phyloP scores from a whole-genome alignment of 2,888 invertebrate genomes.

The Athalia rosae region DNA sequence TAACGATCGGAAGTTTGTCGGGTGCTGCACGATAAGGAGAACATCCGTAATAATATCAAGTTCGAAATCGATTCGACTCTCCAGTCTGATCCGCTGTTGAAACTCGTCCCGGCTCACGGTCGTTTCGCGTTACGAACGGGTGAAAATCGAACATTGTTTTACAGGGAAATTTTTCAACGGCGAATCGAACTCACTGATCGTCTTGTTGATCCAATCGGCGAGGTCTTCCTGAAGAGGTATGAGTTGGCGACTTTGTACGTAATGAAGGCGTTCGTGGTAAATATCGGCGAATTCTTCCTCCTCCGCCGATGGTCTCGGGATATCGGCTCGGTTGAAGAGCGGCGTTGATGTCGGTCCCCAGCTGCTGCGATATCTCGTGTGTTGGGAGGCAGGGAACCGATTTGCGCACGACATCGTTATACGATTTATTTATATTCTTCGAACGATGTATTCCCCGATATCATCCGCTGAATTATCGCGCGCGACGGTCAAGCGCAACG shows the following conservation, averaged over 20 bases:
- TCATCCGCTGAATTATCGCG: too few species aligned
- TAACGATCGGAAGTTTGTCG: too few species aligned
- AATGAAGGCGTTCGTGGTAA: slow-evolving; percentile 83
- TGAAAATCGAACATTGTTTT: too few species aligned
- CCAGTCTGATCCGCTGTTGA: too few species aligned
- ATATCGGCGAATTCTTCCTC: slow-evolving; percentile 80
- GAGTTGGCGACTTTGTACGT: slow-evolving; percentile 86
- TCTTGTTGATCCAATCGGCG: slow-evolving; percentile 92
- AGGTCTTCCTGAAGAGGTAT: slow-evolving; percentile 90
- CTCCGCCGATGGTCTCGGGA: slow-evolving; percentile 68
- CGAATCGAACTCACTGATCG: slow-evolving; percentile 80
- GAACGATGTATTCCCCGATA: too few species aligned
- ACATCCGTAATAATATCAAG: too few species aligned
- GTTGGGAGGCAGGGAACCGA: slow-evolving; percentile 70
- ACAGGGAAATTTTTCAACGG: too few species aligned
- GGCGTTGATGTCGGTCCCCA: slow-evolving; percentile 80
- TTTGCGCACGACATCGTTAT: slow-evolving; percentile 69
- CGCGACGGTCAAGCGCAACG: too few species aligned
- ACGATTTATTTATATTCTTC: background rate
- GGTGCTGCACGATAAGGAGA: too few species aligned
- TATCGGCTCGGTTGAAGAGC: slow-evolving; percentile 67
- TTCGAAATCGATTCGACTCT: too few species aligned
- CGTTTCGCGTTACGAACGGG: too few species aligned
- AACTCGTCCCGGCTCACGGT: too few species aligned
- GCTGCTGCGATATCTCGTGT: slow-evolving; percentile 74